These are phyloP conservation scores for Lasioglossum albipes DNA, from an alignment of 1,140 invertebrate genomes.

Conservation along the genomic window DNA sequence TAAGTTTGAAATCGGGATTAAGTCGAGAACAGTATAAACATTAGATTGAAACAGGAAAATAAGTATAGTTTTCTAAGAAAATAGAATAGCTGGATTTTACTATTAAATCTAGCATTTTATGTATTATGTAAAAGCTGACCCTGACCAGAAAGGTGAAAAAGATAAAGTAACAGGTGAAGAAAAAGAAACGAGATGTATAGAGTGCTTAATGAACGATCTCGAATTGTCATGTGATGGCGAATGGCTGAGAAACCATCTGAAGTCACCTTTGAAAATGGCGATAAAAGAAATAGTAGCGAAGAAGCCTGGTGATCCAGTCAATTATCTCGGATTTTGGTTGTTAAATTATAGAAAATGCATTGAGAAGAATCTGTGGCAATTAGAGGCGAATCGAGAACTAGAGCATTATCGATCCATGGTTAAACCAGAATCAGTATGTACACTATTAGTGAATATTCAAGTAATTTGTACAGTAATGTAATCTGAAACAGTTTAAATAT, in stretches of 20 bases:
- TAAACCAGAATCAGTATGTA: constrained; percentile 6
- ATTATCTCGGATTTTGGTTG: constrained; percentile 55
- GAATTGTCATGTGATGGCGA: constrained; percentile 38
- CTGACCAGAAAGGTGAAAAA: neutral
- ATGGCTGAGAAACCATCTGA: constrained; percentile 47
- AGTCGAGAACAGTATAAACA: too few relatives aligned
- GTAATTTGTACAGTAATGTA: neutral
- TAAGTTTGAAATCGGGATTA: neutral
- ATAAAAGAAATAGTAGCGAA: constrained; percentile 50
- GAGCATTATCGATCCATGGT: constrained; percentile 18
- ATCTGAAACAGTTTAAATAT: too few relatives aligned
- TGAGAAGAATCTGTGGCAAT: constrained; percentile 8
- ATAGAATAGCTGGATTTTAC: too few relatives aligned
- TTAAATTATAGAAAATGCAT: constrained; percentile 49
- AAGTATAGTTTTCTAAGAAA: too few relatives aligned
- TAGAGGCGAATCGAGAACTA: constrained; percentile 31
- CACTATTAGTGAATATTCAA: neutral
- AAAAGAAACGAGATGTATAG: neutral
- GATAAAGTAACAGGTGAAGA: neutral
- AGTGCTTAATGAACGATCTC: constrained; percentile 12
- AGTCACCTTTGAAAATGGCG: constrained; percentile 44
- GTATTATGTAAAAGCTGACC: too few relatives aligned
- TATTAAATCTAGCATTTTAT: too few relatives aligned
- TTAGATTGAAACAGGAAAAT: too few relatives aligned
- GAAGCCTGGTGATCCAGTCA: constrained; percentile 50